Percentiles rank a stretch among this genome's conserved stretches.
Evolutionary conservation across 2,888 invertebrate genomes (phyloP).

Genomic region (Tetramorium bicarinatum): DNA sequence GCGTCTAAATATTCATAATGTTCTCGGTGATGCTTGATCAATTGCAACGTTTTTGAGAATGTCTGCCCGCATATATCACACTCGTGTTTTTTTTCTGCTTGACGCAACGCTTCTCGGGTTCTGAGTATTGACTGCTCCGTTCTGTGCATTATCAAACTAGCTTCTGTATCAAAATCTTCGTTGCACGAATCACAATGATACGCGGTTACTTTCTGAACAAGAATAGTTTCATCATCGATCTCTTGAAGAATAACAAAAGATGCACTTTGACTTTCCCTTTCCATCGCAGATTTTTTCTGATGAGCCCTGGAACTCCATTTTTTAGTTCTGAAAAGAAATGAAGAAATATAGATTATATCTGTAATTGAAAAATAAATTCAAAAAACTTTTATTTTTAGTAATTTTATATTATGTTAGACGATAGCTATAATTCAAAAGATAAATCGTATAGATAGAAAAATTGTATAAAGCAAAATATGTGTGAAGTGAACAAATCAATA

Average conservation of each 20-base stretch:
- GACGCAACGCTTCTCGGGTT: slow-evolving; percentile 65
- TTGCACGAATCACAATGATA: slow-evolving; percentile 75
- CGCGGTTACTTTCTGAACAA: slow-evolving; percentile 16
- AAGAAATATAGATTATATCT: slow-evolving; percentile 36
- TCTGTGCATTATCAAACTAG: slow-evolving; percentile 71
- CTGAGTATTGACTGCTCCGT: slow-evolving; percentile 75
- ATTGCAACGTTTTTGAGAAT: slow-evolving; percentile 81
- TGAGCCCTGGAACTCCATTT: slow-evolving; percentile 21
- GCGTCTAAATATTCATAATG: slow-evolving; percentile 15
- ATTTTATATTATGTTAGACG: neutral
- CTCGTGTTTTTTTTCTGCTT: slow-evolving; percentile 87
- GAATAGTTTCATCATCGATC: slow-evolving; percentile 2
- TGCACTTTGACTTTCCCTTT: slow-evolving; percentile 14
- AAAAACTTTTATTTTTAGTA: slow-evolving; percentile 12
- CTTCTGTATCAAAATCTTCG: slow-evolving; percentile 68
- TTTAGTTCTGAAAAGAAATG: slow-evolving; percentile 66
- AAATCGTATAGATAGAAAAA: neutral
- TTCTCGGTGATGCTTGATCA: slow-evolving; percentile 59
- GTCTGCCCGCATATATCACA: slow-evolving; percentile 88
- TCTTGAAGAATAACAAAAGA: slow-evolving; percentile 48
- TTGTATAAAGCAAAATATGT: neutral
- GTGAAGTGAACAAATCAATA: neutral
- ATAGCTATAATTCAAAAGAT: neutral
- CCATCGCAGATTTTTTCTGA: slow-evolving; percentile 18
- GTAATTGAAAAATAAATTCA: neutral